Conservation (phyloP, 2,888 invertebrate genomes). For the Ellobium chinense region DNA sequence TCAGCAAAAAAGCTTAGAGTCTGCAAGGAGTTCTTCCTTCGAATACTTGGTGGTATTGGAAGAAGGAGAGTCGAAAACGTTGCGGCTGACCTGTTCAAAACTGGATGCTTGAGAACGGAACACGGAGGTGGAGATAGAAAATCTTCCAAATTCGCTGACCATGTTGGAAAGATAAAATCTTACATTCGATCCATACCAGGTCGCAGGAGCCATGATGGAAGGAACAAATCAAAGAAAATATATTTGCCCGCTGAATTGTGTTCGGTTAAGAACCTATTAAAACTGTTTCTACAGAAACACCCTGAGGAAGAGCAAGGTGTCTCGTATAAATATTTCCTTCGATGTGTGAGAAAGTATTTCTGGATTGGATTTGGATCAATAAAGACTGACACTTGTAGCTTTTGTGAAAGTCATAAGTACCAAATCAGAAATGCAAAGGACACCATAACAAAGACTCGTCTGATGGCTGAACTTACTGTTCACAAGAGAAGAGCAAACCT, state of each 20-base stretch:
- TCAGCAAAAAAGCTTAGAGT: background rate
- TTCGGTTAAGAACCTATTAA: constrained; percentile 8
- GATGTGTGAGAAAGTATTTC: constrained; percentile 3
- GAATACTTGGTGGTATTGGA: constrained; percentile 20
- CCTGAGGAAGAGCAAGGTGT: constrained; percentile 14
- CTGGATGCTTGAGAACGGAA: constrained; percentile 16
- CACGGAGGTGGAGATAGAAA: background rate
- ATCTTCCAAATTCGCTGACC: constrained; percentile 11
- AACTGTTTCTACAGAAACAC: constrained; percentile 9
- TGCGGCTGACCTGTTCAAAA: constrained; percentile 15
- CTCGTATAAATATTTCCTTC: constrained; percentile 18
- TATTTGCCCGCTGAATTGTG: constrained; percentile 12
- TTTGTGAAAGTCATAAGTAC: constrained; percentile 18
- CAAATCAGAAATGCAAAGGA: constrained; percentile 3
- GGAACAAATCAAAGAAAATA: constrained; percentile 12
- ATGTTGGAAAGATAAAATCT: constrained; percentile 12
- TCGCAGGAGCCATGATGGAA: constrained; percentile 18
- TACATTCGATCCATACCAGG: constrained; percentile 1
- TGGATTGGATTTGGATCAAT: constrained; percentile 23
- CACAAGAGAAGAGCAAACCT: constrained; percentile 9
- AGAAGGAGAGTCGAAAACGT: constrained; percentile 18
- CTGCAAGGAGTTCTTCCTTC: constrained; percentile 14
- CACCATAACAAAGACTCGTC: background rate
- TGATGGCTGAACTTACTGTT: constrained; percentile 25
- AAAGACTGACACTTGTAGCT: constrained; percentile 22